These are phyloP conservation scores for Xanthostigma xanthostigma DNA, from an alignment of 2,888 invertebrate genomes.

Conservation along the genomic window DNA sequence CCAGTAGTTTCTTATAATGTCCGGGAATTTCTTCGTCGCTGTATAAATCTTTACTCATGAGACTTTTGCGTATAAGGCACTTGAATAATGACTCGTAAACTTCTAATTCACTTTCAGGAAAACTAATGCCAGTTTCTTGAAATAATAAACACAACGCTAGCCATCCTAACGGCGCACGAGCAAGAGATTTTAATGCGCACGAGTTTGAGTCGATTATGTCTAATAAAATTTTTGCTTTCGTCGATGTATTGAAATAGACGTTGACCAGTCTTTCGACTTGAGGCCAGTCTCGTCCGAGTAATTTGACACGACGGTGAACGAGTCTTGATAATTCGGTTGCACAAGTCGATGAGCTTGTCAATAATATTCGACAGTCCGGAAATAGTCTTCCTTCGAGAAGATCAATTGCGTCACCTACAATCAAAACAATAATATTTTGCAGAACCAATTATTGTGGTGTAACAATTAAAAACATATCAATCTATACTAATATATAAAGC, in stretches of 20 bases:
- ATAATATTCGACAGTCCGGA: constrained; percentile 34
- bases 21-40: constrained; percentile 19
- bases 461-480: no score
- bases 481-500: no score
- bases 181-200: constrained; percentile 26
- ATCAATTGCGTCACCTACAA: constrained; percentile 30
- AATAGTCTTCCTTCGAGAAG: constrained; percentile 36
- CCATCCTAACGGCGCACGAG: constrained; percentile 36
- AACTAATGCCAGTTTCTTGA: constrained; percentile 28
- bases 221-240: constrained; percentile 26
- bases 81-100: constrained; percentile 26
- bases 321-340: constrained; percentile 27
- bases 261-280: constrained; percentile 31
- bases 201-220: constrained; percentile 29
- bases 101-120: constrained; percentile 24
- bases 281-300: constrained; percentile 33
- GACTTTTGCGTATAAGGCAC: constrained; percentile 20
- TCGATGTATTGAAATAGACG: constrained; percentile 32
- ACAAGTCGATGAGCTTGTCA: constrained; percentile 32
- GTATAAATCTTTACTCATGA: constrained; percentile 18
- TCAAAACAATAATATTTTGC: no score
- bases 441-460: no score
- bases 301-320: constrained; percentile 32
- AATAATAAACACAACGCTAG: constrained; percentile 35
- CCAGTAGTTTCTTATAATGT: constrained; percentile 30